phyloP scores from a whole-genome alignment of 2,113 vertebrate genomes.

The Tyrannus savana region DNA sequence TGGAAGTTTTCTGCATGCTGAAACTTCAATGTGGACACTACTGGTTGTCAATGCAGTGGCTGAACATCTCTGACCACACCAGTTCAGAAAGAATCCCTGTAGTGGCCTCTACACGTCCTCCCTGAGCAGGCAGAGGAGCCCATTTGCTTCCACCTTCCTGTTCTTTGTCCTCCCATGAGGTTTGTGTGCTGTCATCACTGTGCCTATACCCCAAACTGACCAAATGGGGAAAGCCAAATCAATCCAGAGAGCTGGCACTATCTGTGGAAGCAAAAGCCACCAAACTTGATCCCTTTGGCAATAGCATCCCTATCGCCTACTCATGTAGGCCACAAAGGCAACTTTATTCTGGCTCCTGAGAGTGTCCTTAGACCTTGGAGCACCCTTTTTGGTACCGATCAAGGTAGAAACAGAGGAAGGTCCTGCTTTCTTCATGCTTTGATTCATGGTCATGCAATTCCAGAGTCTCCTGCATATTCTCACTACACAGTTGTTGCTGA shows the following conservation, averaged over 20 bases:
- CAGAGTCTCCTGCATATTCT: background rate
- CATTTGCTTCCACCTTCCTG: background rate
- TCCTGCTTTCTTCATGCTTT: background rate
- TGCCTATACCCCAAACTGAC: background rate
- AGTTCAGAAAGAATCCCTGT: background rate
- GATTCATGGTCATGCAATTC: background rate
- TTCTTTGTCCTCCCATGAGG: background rate
- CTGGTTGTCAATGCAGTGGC: background rate
- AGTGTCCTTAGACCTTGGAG: background rate
- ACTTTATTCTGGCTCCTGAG: background rate
- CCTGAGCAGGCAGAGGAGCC: background rate
- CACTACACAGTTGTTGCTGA: background rate
- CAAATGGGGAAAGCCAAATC: background rate
- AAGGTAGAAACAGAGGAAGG: background rate
- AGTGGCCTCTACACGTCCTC: background rate
- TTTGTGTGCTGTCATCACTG: background rate
- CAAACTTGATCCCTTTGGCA: background rate
- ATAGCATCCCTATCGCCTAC: background rate
- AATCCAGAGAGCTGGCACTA: background rate
- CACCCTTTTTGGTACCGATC: background rate
- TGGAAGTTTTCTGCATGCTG: background rate
- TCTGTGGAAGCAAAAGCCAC: background rate
- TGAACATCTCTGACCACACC: background rate
- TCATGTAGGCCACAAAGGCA: background rate
- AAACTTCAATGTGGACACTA: background rate